A percentile compares a stretch with the other conserved stretches of the same genome.
Evolutionary conservation across 2,888 invertebrate genomes (phyloP).

Genomic region (Rhogogaster chlorosoma): DNA sequence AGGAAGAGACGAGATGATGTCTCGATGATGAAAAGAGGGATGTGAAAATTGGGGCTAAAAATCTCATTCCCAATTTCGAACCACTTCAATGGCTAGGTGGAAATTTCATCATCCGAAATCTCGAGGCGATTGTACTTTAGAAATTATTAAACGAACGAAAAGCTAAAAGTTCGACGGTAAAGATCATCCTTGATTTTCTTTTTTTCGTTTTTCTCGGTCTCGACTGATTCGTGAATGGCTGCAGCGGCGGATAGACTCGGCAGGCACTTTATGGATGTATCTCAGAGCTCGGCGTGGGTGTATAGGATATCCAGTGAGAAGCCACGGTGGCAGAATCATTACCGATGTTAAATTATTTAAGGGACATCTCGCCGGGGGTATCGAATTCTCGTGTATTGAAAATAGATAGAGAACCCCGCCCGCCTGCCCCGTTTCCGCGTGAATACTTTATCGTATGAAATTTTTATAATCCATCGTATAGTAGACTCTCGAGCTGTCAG

Average conservation of each 20-base stretch:
- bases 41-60: neutral
- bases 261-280: neutral
- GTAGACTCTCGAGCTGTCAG: slow-evolving; percentile 54
- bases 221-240: neutral
- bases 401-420: slow-evolving; percentile 57
- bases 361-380: slow-evolving; percentile 58
- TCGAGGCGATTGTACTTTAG: neutral
- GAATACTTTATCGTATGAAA: slow-evolving; percentile 61
- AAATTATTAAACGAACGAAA: neutral
- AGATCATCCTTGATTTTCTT: neutral
- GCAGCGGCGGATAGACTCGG: neutral
- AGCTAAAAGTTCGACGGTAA: neutral
- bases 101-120: neutral
- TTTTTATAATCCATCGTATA: slow-evolving; percentile 60
- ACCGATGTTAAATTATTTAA: slow-evolving; percentile 60
- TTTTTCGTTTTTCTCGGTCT: neutral
- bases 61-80: neutral
- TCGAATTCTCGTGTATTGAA: slow-evolving; percentile 62
- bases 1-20: neutral
- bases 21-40: neutral
- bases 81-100: neutral
- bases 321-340: slow-evolving; percentile 37
- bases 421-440: slow-evolving; percentile 44
- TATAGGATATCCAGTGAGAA: neutral
- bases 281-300: neutral